Evolutionary conservation across 35 echinoderm and acorn worm genomes (phyloP).

Genomic region (Lytechinus variegatus): DNA sequence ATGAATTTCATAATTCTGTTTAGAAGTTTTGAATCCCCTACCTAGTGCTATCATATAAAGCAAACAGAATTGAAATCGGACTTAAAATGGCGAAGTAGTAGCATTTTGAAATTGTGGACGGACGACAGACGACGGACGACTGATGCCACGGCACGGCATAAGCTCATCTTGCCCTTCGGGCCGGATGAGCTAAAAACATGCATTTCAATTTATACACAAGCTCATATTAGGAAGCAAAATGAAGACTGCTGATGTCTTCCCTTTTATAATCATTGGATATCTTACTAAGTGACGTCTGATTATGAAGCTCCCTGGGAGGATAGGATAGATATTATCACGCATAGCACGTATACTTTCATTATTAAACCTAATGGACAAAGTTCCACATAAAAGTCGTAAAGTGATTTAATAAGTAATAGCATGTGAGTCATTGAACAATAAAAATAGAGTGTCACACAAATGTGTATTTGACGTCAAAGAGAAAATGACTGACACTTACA

Average conservation of each 20-base stretch:
- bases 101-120: too few species aligned
- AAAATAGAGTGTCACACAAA: not conserved
- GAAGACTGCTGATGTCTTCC: not conserved
- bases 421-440: not conserved
- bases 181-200: too few species aligned
- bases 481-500: constrained; percentile 60
- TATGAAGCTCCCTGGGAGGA: not conserved
- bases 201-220: too few species aligned
- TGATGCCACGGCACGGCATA: too few species aligned
- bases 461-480: not conserved
- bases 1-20: too few species aligned
- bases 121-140: too few species aligned
- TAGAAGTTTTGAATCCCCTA: too few species aligned
- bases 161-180: too few species aligned
- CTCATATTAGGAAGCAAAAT: too few species aligned
- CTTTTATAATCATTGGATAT: not conserved
- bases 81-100: too few species aligned
- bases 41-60: too few species aligned
- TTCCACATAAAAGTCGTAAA: not conserved
- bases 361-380: not conserved
- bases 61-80: too few species aligned
- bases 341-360: not conserved
- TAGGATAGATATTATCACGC: not conserved
- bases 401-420: not conserved
- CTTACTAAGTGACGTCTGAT: not conserved